Evolutionary conservation across 1,140 invertebrate species (phyloP), one percentile per base, ranked within the genome.

Genomic region (Lerema accius): DNA sequence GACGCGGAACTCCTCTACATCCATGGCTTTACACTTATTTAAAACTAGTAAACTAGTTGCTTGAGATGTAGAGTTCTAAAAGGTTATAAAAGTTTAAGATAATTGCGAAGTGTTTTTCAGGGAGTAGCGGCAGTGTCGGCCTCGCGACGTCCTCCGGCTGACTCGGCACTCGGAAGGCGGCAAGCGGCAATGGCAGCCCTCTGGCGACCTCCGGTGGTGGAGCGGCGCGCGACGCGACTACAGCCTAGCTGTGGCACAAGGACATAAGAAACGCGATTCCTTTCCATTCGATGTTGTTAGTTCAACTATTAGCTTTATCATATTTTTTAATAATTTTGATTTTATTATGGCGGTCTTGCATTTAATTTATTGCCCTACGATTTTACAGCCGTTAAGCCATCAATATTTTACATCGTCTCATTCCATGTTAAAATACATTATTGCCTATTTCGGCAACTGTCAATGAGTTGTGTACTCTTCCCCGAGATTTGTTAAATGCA

Each of bases 1-100:
- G 67, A 94, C 92, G 23, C 97, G 94, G 91, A 99, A 99, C 86
- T 99, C 97, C 45, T 95, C 92, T 39, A 95, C 94, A 84, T 99
- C 95, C 98, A 99, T 99, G 56, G 51, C 69, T 69, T 13, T 35
- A 15, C 32, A 32, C 32, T 68, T 45, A 32, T 43, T 63, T 61
- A 58, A 26, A 58, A 42, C 6, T 40, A 2, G 17, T 40, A 26
- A 61, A 46, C 7, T 39, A 3, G 17, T 39, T 53, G 17, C 53
- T 64, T 56, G 45, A 11, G 14, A 50, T 32, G 58, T 32, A 11
- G 15, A 61, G 23, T 19, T 55, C 1, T 46, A 42, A 4, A 23
- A 60, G 39, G 16, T 55, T 55, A 14, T 6, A 43, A 45, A 45
- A 59, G 39, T 46, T 63, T 4, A 40, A 55, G 46, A 39, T 39